Conservation (phyloP, 2,888 invertebrate genomes). For the Acanthosoma haemorrhoidale region DNA sequence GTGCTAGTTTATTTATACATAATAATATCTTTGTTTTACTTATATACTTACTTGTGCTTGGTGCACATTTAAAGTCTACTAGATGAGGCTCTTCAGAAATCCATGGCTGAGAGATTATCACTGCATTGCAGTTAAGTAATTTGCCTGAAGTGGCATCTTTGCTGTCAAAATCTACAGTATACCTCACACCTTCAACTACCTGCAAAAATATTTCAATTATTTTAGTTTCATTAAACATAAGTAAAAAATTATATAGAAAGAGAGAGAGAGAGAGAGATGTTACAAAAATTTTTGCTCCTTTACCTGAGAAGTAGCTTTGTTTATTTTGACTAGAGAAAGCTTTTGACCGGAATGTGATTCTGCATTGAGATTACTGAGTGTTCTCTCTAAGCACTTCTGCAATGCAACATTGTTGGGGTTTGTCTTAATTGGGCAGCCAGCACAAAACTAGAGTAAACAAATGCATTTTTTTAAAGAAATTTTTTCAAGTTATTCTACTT, state of each 20-base stretch:
- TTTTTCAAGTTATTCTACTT: too few relatives aligned
- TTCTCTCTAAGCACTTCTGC: neutral
- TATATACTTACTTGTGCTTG: too few relatives aligned
- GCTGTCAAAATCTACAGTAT: neutral
- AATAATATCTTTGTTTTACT: too few relatives aligned
- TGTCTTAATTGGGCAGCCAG: neutral
- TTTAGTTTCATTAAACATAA: neutral
- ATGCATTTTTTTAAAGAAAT: too few relatives aligned
- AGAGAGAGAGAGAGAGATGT: neutral
- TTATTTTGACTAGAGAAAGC: neutral
- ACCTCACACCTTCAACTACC: neutral
- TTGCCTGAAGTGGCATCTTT: neutral
- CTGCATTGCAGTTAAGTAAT: neutral
- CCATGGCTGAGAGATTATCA: neutral
- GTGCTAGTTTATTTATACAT: too few relatives aligned
- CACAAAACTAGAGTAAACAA: neutral
- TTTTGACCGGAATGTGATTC: neutral
- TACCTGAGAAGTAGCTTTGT: slow-evolving; percentile 1
- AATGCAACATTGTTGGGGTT: neutral
- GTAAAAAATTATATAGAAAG: neutral
- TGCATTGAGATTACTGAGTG: neutral
- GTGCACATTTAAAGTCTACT: neutral
- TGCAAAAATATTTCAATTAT: too few relatives aligned
- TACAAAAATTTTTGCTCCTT: neutral
- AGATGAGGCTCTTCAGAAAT: neutral